These are phyloP conservation scores for Terebella lapidaria DNA, from an alignment of 2,888 invertebrate species.

Conservation along the genomic window DNA sequence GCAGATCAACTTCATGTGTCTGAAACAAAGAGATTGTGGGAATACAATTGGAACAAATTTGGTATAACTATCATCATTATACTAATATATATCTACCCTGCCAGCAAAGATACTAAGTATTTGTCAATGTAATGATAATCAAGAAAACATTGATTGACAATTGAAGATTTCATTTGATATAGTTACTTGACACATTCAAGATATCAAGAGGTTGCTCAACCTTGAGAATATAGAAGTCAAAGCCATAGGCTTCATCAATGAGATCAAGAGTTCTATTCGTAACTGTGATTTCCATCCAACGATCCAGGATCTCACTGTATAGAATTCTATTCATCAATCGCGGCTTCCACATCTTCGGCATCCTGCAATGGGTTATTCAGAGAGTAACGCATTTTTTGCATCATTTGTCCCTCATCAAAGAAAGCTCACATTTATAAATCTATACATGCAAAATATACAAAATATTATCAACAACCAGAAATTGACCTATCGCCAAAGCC, in stretches of 20 bases:
- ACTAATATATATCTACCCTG: too few relatives aligned
- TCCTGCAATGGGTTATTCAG: constrained; percentile 29
- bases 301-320: constrained; percentile 83
- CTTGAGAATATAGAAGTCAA: constrained; percentile 89
- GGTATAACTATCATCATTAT: too few relatives aligned
- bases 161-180: too few relatives aligned
- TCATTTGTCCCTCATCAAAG: background rate
- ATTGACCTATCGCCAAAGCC: too few relatives aligned
- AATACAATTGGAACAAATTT: too few relatives aligned
- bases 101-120: too few relatives aligned
- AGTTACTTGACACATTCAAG: too few relatives aligned
- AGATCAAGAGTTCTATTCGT: constrained; percentile 78
- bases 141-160: too few relatives aligned
- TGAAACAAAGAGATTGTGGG: constrained; percentile 53
- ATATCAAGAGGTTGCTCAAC: constrained; percentile 53
- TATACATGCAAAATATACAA: too few relatives aligned
- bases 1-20: constrained; percentile 87
- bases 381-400: background rate
- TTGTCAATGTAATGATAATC: too few relatives aligned
- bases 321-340: constrained; percentile 72
- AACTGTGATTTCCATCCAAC: constrained; percentile 74
- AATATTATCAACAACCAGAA: too few relatives aligned
- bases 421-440: background rate
- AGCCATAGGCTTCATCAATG: constrained; percentile 85
- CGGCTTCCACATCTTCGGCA: constrained; percentile 79